Evolutionary conservation across 2,113 vertebrate species (phyloP).

Genomic region (Morone chrysops): DNA sequence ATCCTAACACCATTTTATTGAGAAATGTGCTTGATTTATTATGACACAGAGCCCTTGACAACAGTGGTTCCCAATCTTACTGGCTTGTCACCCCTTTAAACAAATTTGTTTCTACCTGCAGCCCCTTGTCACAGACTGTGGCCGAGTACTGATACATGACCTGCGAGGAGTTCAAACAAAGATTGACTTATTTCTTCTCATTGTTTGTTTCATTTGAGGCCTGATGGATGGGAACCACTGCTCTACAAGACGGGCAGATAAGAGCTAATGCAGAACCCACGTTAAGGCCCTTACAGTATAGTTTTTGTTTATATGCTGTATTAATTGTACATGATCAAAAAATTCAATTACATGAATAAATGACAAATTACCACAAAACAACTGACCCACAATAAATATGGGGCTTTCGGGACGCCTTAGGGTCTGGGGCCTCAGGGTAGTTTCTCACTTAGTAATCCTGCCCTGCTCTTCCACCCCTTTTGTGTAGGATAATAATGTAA

Average conservation of each 20-base stretch:
- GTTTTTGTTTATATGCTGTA: not conserved
- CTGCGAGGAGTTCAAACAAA: not conserved
- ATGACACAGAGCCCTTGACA: not conserved
- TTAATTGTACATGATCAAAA: not conserved
- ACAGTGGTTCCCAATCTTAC: not conserved
- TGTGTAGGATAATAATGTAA: not conserved
- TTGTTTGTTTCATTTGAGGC: not conserved
- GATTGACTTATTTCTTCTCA: not conserved
- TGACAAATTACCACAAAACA: not conserved
- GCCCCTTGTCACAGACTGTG: no score
- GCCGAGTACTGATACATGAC: not conserved
- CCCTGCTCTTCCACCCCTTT: not conserved
- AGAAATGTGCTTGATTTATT: no score
- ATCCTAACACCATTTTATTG: no score
- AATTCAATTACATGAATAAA: not conserved
- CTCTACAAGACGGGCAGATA: no score
- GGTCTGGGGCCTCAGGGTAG: constrained; percentile 4
- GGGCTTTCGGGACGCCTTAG: not conserved
- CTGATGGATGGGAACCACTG: not conserved
- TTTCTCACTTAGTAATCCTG: constrained; percentile 2
- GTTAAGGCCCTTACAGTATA: not conserved
- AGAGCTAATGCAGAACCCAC: not conserved
- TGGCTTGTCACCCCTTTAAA: not conserved
- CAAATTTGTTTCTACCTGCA: not conserved
- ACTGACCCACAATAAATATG: not conserved